Conservation (phyloP, 2,113 vertebrate genomes). For the Pseudonaja textilis region DNA sequence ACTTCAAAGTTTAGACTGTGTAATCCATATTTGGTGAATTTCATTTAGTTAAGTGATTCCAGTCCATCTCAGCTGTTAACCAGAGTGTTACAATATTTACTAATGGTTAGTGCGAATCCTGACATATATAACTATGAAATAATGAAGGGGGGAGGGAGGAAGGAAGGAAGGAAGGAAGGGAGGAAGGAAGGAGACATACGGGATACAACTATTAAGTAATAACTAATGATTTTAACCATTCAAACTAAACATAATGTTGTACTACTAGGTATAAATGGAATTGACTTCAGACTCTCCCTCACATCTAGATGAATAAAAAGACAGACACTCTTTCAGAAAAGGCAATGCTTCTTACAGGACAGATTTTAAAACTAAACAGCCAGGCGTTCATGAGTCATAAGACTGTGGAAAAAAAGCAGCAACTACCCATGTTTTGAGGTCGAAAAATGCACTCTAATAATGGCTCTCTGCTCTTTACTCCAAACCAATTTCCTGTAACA, state of each 20-base stretch:
- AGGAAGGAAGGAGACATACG: neutral
- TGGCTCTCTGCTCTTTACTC: neutral
- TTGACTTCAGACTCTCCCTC: neutral
- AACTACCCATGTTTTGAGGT: constrained; percentile 9
- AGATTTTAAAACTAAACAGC: neutral
- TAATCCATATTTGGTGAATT: neutral
- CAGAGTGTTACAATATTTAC: constrained; percentile 5
- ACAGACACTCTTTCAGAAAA: neutral
- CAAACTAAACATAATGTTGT: neutral
- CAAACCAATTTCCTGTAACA: constrained; percentile 23
- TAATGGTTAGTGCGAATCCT: neutral
- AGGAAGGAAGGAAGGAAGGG: neutral
- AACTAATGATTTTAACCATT: neutral
- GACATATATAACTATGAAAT: neutral
- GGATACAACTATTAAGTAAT: neutral
- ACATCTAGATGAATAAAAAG: neutral
- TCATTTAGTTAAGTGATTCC: neutral
- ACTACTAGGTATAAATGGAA: neutral
- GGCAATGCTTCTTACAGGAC: neutral
- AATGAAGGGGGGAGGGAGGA: neutral
- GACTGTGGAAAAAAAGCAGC: neutral
- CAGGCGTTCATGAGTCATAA: constrained; percentile 1
- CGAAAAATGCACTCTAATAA: constrained; percentile 19
- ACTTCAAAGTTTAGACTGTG: neutral
- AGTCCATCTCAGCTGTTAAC: constrained; percentile 9